phyloP scores from a whole-genome alignment of 2,888 invertebrate species.

The Troglohyphantes excavatus region DNA sequence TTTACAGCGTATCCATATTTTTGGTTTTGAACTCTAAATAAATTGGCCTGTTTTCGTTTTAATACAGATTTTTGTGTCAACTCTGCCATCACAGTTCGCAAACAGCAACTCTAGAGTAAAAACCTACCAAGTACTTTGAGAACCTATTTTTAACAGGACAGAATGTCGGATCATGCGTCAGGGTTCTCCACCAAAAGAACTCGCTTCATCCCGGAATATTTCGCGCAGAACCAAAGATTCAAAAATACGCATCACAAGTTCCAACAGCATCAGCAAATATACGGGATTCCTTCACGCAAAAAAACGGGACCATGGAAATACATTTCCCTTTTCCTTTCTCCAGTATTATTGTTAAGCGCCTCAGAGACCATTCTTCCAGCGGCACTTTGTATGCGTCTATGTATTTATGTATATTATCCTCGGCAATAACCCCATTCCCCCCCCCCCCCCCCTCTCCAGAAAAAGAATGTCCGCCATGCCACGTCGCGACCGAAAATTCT shows the following conservation, averaged over 20 bases:
- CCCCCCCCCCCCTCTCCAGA: constrained; percentile 42
- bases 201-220: neutral
- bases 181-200: neutral
- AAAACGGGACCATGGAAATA: constrained; percentile 44
- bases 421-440: constrained; percentile 70
- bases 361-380: constrained; percentile 64
- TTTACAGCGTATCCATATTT: no score
- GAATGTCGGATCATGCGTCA: neutral
- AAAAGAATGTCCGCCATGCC: constrained; percentile 65
- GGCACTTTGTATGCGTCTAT: constrained; percentile 76
- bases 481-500: constrained; percentile 44
- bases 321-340: constrained; percentile 64
- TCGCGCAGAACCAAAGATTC: neutral
- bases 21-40: no score
- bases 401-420: constrained; percentile 78
- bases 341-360: constrained; percentile 74
- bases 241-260: neutral
- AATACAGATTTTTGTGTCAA: no score
- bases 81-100: no score
- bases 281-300: constrained; percentile 62
- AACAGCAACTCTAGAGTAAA: no score
- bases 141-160: no score
- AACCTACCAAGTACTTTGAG: no score
- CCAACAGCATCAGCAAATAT: constrained; percentile 2
- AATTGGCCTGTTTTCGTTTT: no score